These are phyloP conservation scores for Anarsia innoxiella DNA, from an alignment of 2,888 invertebrate species.

Conservation along the genomic window DNA sequence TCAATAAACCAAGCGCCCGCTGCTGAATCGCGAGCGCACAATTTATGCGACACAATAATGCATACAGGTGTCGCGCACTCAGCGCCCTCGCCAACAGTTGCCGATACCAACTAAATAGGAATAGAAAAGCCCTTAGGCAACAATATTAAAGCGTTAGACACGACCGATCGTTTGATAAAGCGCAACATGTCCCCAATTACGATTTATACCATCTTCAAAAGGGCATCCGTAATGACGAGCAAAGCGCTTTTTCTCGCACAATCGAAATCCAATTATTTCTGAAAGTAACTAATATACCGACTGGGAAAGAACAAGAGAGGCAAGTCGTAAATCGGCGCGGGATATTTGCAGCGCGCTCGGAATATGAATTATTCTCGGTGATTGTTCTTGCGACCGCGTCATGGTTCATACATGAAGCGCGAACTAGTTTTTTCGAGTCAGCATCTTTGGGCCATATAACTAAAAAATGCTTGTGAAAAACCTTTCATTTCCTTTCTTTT, in stretches of 20 bases:
- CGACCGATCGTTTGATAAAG: constrained; percentile 51
- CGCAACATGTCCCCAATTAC: constrained; percentile 62
- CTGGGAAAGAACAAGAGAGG: constrained; percentile 54
- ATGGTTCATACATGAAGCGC: constrained; percentile 75
- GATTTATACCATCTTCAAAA: constrained; percentile 63
- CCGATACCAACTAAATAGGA: constrained; percentile 60
- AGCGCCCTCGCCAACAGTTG: constrained; percentile 59
- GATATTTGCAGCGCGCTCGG: constrained; percentile 70
- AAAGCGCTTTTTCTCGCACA: constrained; percentile 55
- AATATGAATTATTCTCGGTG: constrained; percentile 73
- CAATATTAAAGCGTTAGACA: constrained; percentile 55
- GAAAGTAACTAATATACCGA: constrained; percentile 66
- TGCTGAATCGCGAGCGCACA: constrained; percentile 53
- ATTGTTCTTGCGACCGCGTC: constrained; percentile 69
- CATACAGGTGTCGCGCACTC: constrained; percentile 67
- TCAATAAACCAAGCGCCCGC: constrained; percentile 62
- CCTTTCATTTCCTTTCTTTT: too few species aligned
- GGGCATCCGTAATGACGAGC: constrained; percentile 68
- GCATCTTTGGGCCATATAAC: constrained; percentile 48
- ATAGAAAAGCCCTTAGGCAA: constrained; percentile 43
- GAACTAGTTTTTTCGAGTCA: constrained; percentile 65
- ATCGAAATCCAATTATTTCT: constrained; percentile 73
- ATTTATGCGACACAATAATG: constrained; percentile 71
- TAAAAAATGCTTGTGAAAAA: too few species aligned
- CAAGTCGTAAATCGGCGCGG: constrained; percentile 59